Conservation (phyloP, 2,113 vertebrate species). For the Labeo rohita region DNA sequence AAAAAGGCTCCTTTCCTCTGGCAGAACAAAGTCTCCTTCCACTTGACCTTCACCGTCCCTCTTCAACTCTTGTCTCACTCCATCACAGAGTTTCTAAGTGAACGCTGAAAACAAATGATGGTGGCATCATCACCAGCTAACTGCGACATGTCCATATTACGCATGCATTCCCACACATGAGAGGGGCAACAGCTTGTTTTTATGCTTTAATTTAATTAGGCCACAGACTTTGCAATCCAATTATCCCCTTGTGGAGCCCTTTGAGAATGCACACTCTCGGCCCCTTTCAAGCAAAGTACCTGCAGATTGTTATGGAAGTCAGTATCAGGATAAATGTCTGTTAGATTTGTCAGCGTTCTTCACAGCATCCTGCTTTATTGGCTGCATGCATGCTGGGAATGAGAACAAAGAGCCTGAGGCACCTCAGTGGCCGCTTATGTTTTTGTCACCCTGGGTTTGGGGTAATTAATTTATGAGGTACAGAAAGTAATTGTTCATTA, state of each 20-base stretch:
- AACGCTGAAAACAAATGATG: not conserved
- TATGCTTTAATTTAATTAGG: conserved; percentile 55
- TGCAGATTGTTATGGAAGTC: conserved; percentile 43
- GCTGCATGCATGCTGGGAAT: conserved; percentile 48
- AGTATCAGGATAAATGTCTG: conserved; percentile 31
- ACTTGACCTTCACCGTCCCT: conserved; percentile 34
- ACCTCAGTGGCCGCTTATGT: conserved; percentile 59
- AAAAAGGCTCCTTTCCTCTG: conserved; percentile 23
- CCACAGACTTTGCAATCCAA: conserved; percentile 49
- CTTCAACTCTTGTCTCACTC: conserved; percentile 22
- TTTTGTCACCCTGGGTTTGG: conserved; percentile 65
- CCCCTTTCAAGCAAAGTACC: conserved; percentile 28
- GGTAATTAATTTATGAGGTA: conserved; percentile 58
- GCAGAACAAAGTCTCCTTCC: conserved; percentile 53
- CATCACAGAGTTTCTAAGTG: conserved; percentile 13
- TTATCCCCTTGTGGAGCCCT: conserved; percentile 38
- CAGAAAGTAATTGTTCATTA: conserved; percentile 57
- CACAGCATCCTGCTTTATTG: conserved; percentile 62
- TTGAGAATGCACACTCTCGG: not conserved
- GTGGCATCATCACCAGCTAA: conserved; percentile 33
- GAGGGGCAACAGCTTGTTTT: conserved; percentile 42
- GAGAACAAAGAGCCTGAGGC: conserved; percentile 59
- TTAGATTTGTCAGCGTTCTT: conserved; percentile 54
- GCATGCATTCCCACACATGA: conserved; percentile 35
- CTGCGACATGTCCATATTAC: conserved; percentile 28